Conservation (phyloP, 2,888 invertebrate genomes). For the Scaptomyza flava region DNA sequence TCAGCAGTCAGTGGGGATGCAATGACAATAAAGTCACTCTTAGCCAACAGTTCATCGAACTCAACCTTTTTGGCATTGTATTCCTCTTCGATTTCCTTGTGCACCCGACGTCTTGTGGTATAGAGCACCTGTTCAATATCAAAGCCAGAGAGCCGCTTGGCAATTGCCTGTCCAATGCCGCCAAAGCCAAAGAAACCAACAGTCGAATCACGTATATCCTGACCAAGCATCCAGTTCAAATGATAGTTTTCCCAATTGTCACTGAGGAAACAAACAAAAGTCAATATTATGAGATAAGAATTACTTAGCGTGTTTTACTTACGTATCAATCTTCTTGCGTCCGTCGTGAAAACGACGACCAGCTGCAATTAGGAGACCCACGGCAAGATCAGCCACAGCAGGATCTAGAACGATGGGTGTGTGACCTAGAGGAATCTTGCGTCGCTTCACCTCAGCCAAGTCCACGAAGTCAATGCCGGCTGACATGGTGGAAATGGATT, state of each 20-base stretch:
- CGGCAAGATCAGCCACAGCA: slow-evolving; percentile 93
- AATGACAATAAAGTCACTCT: slow-evolving; percentile 90
- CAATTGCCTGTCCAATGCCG: slow-evolving; percentile 90
- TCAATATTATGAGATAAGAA: background rate
- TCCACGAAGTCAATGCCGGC: slow-evolving; percentile 95
- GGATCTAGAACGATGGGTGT: slow-evolving; percentile 91
- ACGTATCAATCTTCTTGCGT: slow-evolving; percentile 86
- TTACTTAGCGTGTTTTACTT: slow-evolving; percentile 37
- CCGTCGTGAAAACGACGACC: slow-evolving; percentile 92
- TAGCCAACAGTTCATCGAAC: slow-evolving; percentile 87
- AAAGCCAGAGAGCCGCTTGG: slow-evolving; percentile 90
- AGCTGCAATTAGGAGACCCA: slow-evolving; percentile 91
- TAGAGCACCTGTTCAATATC: slow-evolving; percentile 90
- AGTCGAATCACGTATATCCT: slow-evolving; percentile 90
- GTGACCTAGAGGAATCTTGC: slow-evolving; percentile 91
- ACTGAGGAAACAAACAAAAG: slow-evolving; percentile 75
- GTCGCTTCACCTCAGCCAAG: slow-evolving; percentile 88
- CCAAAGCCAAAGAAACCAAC: slow-evolving; percentile 95
- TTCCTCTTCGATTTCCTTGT: slow-evolving; percentile 82
- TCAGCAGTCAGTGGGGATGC: slow-evolving; percentile 88
- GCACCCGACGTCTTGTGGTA: slow-evolving; percentile 88
- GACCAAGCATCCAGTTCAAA: slow-evolving; percentile 91
- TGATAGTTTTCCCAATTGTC: slow-evolving; percentile 89
- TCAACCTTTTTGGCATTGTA: slow-evolving; percentile 87
- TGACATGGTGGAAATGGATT: slow-evolving; percentile 92